These are phyloP conservation scores for Leptopilina clavipes DNA, from an alignment of 1,140 invertebrate species.

Conservation along the genomic window DNA sequence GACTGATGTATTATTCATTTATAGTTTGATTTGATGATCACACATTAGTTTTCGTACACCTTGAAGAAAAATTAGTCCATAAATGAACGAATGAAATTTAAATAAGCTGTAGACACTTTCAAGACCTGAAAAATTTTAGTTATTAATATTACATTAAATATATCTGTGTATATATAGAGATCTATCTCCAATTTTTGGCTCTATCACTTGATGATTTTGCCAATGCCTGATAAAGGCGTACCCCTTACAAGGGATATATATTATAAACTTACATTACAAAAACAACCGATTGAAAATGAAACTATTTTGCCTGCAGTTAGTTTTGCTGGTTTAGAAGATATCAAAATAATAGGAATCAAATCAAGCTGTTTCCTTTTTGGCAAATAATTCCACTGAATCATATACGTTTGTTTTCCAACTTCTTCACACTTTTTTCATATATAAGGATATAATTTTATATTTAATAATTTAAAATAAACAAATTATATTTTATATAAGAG, in stretches of 20 bases:
- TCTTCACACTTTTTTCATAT: conserved; percentile 36
- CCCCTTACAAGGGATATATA: too few species aligned
- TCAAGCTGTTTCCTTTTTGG: conserved; percentile 41
- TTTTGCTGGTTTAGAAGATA: conserved; percentile 51
- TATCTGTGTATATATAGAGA: too few species aligned
- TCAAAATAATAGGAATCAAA: conserved; percentile 55
- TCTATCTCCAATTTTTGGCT: too few species aligned
- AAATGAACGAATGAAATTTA: conserved; percentile 58
- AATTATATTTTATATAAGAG: neutral
- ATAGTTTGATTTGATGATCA: too few species aligned
- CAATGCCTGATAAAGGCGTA: too few species aligned
- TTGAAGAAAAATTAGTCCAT: too few species aligned
- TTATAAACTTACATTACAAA: conserved; percentile 40
- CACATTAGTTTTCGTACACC: too few species aligned
- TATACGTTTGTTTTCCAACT: conserved; percentile 50
- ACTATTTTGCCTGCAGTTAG: conserved; percentile 59
- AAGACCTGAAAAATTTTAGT: conserved; percentile 50
- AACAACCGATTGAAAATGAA: conserved; percentile 38
- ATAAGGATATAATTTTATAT: too few species aligned
- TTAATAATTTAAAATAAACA: neutral
- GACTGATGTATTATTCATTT: too few species aligned
- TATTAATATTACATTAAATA: neutral
- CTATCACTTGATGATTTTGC: too few species aligned
- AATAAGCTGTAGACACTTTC: conserved; percentile 64
- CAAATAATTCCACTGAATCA: conserved; percentile 59